A percentile compares a stretch with the other conserved stretches of the same genome.
Conservation (phyloP, 2,888 invertebrate species). For the Thumatha senex region DNA sequence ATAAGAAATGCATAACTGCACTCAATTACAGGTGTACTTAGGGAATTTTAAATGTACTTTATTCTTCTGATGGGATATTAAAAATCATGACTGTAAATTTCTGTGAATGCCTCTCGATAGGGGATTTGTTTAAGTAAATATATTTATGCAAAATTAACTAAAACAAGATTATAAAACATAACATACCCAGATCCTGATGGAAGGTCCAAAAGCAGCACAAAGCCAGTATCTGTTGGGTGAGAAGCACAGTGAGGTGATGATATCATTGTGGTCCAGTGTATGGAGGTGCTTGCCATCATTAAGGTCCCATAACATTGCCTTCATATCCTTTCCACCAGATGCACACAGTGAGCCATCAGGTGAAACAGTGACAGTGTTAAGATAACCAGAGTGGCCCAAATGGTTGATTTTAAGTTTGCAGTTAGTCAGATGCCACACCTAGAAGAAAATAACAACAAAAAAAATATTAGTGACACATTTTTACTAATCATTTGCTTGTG, state of each 20-base stretch:
- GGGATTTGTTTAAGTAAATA: no score
- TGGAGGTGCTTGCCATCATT: conserved; percentile 99
- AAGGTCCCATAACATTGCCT: conserved; percentile 99
- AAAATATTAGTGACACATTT: neutral
- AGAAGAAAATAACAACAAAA: conserved; percentile 3
- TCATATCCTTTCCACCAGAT: conserved; percentile 99
- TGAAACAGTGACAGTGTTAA: conserved; percentile 99
- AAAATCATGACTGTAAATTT: no score
- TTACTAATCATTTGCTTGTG: no score
- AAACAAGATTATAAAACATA: no score
- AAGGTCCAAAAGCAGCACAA: conserved; percentile 98
- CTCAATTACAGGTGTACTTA: no score
- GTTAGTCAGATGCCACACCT: conserved; percentile 99
- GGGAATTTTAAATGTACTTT: no score
- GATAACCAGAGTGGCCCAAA: conserved; percentile 97
- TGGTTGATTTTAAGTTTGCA: conserved; percentile 99
- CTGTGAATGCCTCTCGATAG: no score
- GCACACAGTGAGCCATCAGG: conserved; percentile 99
- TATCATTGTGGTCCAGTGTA: conserved; percentile 98
- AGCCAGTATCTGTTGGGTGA: conserved; percentile 99
- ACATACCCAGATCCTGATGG: conserved; percentile 98
- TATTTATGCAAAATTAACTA: no score
- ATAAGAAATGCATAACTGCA: no score
- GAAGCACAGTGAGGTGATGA: conserved; percentile 99
- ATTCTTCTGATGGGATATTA: no score